Base-by-base conservation (phyloP, 2,888 invertebrate species). In the Drosophila colorata region DNA sequence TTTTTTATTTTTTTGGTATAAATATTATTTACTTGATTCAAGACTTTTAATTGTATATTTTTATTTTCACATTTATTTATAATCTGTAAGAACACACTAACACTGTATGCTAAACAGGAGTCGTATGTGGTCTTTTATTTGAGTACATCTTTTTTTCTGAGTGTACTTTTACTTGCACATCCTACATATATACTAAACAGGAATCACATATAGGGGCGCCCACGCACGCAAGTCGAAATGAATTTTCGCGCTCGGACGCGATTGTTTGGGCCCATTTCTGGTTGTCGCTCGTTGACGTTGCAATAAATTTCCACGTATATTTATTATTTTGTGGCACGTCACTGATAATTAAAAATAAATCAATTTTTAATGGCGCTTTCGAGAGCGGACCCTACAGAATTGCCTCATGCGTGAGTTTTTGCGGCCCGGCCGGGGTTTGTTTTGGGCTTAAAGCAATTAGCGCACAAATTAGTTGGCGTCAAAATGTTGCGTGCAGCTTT, bases 301-400 rank as follows among this genome's bases (percentile, higher is more conserved):
- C 81, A 77, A 89, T 90, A 90, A 88, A 90, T 88, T 89, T 86
- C 18, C 77, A 69, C 77, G 77, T 81, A 81, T 90, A 90, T 90
- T 90, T 90, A 90, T 90, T 89, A 83, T 88, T 89, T 85, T 84
- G 79, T 74, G 78, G 79, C 90, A 90, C 89, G 87, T 90, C 90
- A 90, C 75, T 87, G 90, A 87, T 90, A 90, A 90, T 90, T 90
- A 90, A 89, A 90, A 90, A 88, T 89, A 90, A 89, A 89, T 90
- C 80, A 90, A 87, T 87, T 80, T 87, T 87, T 87, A 84, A 84
- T 87, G 82, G 87, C 64, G 48, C 64, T 63, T 53, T 64, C 60
- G 69, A 61, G 68, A 61, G 49, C 51, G 46, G 37, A 37, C 49
- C 57, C 55, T 37, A 16, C 44, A 31, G 40, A 48, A 64, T 43